Evolutionary conservation across 2,113 vertebrate genomes (phyloP).

Genomic region (Microcebus lehilahytsara): DNA sequence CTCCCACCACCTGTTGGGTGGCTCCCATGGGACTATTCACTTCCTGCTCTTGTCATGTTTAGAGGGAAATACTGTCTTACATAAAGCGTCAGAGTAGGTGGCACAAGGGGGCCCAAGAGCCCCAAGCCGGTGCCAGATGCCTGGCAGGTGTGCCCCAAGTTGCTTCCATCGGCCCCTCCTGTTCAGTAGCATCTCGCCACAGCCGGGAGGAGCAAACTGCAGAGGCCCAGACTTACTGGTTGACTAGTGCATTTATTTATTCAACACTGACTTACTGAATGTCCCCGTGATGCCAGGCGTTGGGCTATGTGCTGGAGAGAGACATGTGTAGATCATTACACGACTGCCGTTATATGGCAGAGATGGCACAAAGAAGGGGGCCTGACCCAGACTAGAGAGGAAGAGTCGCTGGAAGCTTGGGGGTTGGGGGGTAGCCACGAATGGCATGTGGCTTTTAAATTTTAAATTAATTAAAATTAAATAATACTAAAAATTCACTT

Average conservation of each 20-base stretch:
- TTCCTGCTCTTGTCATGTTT: background rate
- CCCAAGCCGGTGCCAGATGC: background rate
- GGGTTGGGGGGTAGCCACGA: background rate
- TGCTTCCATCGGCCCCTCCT: background rate
- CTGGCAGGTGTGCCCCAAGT: background rate
- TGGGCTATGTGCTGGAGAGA: background rate
- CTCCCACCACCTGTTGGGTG: background rate
- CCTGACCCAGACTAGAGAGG: background rate
- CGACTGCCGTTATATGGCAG: accelerated
- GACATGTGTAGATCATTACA: accelerated
- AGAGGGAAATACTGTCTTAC: background rate
- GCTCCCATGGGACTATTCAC: background rate
- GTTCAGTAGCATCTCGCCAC: background rate
- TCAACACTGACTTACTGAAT: background rate
- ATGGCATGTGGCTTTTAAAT: background rate
- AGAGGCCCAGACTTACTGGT: no score
- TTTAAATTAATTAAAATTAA: background rate
- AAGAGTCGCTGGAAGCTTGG: background rate
- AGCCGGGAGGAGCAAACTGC: background rate
- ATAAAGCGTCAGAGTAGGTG: background rate
- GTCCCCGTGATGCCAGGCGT: background rate
- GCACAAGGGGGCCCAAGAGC: no score
- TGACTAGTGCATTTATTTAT: background rate
- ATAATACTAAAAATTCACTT: background rate
- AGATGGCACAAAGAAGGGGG: background rate